phyloP scores from a whole-genome alignment of 1,140 invertebrate species.

The Rhizoglyphus robini region DNA sequence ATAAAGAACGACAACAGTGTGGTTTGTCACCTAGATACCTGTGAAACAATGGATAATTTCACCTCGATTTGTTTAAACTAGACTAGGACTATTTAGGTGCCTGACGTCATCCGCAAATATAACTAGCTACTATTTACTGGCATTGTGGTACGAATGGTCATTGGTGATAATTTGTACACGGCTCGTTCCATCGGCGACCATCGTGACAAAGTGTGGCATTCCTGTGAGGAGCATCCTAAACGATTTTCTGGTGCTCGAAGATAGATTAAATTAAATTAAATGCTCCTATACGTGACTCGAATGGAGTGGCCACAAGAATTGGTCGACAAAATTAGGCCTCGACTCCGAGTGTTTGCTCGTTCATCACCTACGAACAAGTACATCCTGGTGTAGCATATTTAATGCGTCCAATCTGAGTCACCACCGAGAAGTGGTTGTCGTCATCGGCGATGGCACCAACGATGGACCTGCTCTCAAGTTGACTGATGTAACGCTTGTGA shows the following conservation, averaged over 20 bases:
- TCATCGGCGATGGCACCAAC: constrained; percentile 97
- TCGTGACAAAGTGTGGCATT: constrained; percentile 95
- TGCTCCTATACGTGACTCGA: constrained; percentile 67
- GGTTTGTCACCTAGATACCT: constrained; percentile 95
- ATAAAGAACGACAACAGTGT: constrained; percentile 99
- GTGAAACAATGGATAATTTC: constrained; percentile 99
- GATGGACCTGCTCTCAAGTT: constrained; percentile 97
- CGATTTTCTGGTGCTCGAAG: constrained; percentile 89
- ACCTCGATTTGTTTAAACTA: constrained; percentile 99
- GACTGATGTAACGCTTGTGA: no score
- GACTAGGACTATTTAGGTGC: constrained; percentile 92
- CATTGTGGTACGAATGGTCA: constrained; percentile 99
- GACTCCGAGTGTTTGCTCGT: constrained; percentile 81
- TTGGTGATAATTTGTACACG: constrained; percentile 90
- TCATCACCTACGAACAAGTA: constrained; percentile 99
- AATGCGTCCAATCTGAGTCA: constrained; percentile 83
- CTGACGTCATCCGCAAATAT: constrained; percentile 85
- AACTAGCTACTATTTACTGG: constrained; percentile 94
- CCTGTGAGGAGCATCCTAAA: constrained; percentile 79
- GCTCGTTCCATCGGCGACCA: constrained; percentile 93
- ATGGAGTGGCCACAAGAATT: constrained; percentile 80
- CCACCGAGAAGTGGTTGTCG: constrained; percentile 92
- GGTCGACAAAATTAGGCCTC: constrained; percentile 95
- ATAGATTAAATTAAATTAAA: constrained; percentile 99
- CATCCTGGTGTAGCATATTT: constrained; percentile 91